These are phyloP conservation scores for Muntiacus muntjak DNA, from an alignment of 2,113 vertebrate species.

Conservation along the genomic window DNA sequence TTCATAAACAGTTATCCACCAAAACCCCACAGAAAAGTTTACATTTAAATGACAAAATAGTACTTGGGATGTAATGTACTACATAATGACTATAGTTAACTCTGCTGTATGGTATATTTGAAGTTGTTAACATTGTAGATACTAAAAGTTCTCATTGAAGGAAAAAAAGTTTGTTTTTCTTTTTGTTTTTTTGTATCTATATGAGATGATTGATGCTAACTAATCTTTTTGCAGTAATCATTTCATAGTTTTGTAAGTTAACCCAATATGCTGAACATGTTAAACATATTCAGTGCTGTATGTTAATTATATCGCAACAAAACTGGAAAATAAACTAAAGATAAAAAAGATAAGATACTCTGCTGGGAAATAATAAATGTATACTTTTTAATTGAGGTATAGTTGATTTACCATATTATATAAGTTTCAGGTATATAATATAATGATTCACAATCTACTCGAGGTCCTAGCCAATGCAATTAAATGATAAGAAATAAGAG, in stretches of 20 bases:
- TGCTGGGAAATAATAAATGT: background rate
- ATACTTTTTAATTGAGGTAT: background rate
- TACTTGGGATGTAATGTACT: background rate
- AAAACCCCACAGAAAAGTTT: background rate
- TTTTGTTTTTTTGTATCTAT: background rate
- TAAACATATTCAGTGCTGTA: background rate
- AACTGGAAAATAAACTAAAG: background rate
- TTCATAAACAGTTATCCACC: background rate
- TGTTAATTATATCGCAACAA: background rate
- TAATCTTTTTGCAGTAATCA: background rate
- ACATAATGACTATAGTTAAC: background rate
- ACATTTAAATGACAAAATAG: background rate
- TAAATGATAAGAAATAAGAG: background rate
- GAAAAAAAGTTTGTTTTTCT: background rate
- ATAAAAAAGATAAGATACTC: background rate
- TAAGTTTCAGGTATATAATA: background rate
- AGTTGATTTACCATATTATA: background rate
- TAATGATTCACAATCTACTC: background rate
- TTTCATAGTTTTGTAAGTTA: background rate
- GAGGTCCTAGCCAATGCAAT: background rate
- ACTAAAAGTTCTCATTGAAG: background rate
- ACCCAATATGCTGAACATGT: background rate
- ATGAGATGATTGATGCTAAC: background rate
- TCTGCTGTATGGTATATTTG: background rate
- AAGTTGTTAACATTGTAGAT: background rate